Base-by-base conservation (phyloP, 1,140 invertebrate genomes). In the Metaphire vulgaris region DNA sequence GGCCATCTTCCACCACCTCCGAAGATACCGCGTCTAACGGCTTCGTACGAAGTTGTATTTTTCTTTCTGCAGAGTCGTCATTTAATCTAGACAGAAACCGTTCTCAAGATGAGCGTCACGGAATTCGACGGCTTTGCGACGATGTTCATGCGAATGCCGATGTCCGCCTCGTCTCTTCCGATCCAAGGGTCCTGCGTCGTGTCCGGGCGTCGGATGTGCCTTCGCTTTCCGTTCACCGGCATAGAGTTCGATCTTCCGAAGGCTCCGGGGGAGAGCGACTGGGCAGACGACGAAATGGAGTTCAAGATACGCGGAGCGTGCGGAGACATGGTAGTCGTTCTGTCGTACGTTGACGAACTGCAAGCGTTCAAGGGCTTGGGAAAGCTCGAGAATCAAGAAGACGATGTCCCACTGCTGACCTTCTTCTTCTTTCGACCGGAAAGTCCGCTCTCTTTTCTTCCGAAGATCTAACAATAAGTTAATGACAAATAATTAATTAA, bases 301-400 rank as follows among this genome's bases (percentile, higher is more conserved):
- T 76, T 76, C 75, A 76, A 76, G 75, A 76, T 76, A n/a, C 68
- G 75, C 14, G 75, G 75, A 16, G 75, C 75, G 1, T 31, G 75
- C 31, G 75, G 75, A 1, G 75, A 76, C 68, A 76, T 76, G 75
- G 41, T 56, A 6, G 41, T 56, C 41, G 41, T 56, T 21, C 21
- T 56, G 41, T 6, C 6, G 0, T 76, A 73, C 69, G 33, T 76
- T 14, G 28, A 33, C 16, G 69, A 76, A 34, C 69, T 76, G 32
- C 29, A 41, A n/a, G 31, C 30, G 14, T 76, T 76, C 69, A 76
- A 67, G 26, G 75, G 75, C 1, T 56, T 30, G 31, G 75, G 68
- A 14, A 71, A 72, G 26, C 68, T 31, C 29, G 75, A 76, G 21
- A 56, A 21, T 21, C 41, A 56, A 6, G 41, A 56, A 12, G 41